A percentile compares a stretch with the other conserved stretches of the same genome.
phyloP scores from a whole-genome alignment of 2,113 vertebrate genomes.

The Leptobrachium ailaonicum region DNA sequence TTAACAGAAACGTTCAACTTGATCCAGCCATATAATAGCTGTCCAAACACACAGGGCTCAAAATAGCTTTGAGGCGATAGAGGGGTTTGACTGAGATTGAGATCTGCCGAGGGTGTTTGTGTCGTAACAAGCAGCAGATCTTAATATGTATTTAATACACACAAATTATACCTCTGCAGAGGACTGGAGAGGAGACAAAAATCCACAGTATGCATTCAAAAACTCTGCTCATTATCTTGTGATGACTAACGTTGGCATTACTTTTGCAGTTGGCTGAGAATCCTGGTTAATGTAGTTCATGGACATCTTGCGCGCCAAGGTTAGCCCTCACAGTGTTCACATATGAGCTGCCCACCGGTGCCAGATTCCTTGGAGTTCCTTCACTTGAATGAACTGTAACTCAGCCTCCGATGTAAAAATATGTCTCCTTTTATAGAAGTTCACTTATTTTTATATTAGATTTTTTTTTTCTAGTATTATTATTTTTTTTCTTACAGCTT shows the following conservation, averaged over 20 bases:
- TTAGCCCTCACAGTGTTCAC: neutral
- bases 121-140: slow-evolving; percentile 16
- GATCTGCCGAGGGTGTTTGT: slow-evolving; percentile 26
- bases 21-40: slow-evolving; percentile 40
- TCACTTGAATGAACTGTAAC: neutral
- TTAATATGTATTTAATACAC: slow-evolving; percentile 10
- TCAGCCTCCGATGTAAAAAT: neutral
- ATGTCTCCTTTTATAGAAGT: neutral
- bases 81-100: slow-evolving; percentile 36
- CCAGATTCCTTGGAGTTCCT: neutral
- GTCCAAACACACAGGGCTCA: slow-evolving; percentile 42
- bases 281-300: too few species aligned
- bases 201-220: neutral
- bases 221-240: neutral
- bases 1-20: slow-evolving; percentile 36
- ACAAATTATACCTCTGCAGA: slow-evolving; percentile 1
- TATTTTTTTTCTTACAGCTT: too few species aligned
- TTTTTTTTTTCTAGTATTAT: too few species aligned
- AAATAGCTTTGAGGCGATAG: slow-evolving; percentile 40
- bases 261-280: too few species aligned
- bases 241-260: neutral
- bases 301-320: too few species aligned
- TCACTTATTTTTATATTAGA: neutral
- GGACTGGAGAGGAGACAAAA: neutral
- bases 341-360: neutral